Conservation (phyloP, 2,113 vertebrate species). For the Corydoras maculifer region DNA sequence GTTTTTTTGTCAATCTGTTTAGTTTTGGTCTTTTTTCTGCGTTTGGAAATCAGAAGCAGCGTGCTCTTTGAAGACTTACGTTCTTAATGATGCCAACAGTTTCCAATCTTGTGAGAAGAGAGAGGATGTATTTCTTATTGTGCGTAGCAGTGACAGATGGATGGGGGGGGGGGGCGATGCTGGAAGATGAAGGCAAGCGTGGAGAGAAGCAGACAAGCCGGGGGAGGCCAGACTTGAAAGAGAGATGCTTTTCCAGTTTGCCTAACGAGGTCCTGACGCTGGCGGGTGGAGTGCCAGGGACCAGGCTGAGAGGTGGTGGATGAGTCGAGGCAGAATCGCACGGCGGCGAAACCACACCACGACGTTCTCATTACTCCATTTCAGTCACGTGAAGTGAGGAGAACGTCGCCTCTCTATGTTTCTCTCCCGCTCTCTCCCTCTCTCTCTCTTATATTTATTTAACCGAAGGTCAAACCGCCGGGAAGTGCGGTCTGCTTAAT, state of each 20-base stretch:
- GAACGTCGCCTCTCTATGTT: not conserved
- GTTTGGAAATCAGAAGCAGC: constrained; percentile 15
- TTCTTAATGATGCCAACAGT: not conserved
- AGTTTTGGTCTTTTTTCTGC: no score
- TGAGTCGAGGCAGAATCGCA: constrained; percentile 32
- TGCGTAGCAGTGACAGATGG: constrained; percentile 47
- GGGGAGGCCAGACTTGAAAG: constrained; percentile 48
- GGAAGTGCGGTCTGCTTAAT: constrained; percentile 19
- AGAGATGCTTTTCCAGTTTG: constrained; percentile 45
- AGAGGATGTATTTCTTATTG: constrained; percentile 45
- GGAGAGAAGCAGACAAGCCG: constrained; percentile 28
- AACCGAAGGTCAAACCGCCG: constrained; percentile 25
- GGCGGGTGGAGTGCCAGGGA: constrained; percentile 43
- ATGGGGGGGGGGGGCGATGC: constrained; percentile 10
- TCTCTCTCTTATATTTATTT: constrained; percentile 15
- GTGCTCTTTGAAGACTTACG: constrained; percentile 6
- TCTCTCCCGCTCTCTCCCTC: no score
- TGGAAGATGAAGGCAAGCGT: constrained; percentile 43
- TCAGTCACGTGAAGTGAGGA: not conserved
- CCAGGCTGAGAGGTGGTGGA: constrained; percentile 29
- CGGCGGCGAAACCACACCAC: constrained; percentile 42
- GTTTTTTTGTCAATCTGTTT: no score
- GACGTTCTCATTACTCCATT: constrained; percentile 27
- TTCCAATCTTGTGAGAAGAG: constrained; percentile 20
- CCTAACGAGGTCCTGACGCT: constrained; percentile 48